Evolutionary conservation across 2,888 invertebrate species (phyloP), one percentile per base, ranked within the genome.

Genomic region (Cephus sareptanus): DNA sequence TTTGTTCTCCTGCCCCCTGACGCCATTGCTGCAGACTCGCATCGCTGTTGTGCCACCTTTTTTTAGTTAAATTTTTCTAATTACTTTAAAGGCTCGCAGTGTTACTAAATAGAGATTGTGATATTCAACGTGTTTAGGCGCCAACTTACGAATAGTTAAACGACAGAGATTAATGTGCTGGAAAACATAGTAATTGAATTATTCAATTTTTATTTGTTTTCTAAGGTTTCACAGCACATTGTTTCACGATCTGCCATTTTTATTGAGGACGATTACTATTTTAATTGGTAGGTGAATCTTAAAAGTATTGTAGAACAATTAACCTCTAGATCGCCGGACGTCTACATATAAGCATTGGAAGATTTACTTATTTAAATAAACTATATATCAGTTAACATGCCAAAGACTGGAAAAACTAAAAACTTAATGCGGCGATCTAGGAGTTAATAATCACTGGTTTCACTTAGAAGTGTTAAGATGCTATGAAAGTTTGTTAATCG

Each of bases 1-100:
- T 92, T 92, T 92, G 93, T 81, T 87, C 89, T 88, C 87, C 90
- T 88, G 88, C 88, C 89, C 86, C 86, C 87, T 81, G 85, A 80
- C 81, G 85, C 85, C 83, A 86, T 81, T 77, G 83, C 85, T 81
- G 87, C 85, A 82, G 90, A 87, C 85, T 89, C 90, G 88, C 88
- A 86, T 85, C 89, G 89, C 83, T 89, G 90, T 84, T 90, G 89
- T 83, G 88, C 87, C 86, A 90, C 89, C 89, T 90, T 90, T 83
- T 86, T 82, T 77, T 79, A 75, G 77, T 81, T 80, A 74, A 78
- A 79, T 77, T 82, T 82, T 70, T 80, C 76, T 70, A 76, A 77
- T 76, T 81, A 78, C 34, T 76, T 82, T 75, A 31, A 79, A 77
- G 31, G 15, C 34, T n/a, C 56, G 75, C 34, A 37, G 40, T 75